Percentiles rank a stretch among this genome's conserved stretches.
Evolutionary conservation across 2,113 vertebrate species (phyloP).

Genomic region (Anoplopoma fimbria): DNA sequence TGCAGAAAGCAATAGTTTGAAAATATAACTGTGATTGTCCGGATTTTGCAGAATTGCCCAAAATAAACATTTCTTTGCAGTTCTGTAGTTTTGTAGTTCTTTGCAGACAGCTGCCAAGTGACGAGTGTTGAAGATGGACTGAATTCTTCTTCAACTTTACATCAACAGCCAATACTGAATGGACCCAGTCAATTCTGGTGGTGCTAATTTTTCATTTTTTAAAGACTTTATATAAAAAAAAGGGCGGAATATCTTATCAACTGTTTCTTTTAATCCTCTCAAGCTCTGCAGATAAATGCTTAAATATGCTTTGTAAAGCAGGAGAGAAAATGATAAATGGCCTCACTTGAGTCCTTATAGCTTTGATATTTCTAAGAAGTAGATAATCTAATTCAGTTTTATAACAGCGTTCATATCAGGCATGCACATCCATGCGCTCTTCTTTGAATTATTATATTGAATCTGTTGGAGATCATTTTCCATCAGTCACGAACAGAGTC

Average conservation of each 20-base stretch:
- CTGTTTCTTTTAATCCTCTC: neutral
- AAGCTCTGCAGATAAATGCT: conserved; percentile 4
- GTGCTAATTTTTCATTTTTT: neutral
- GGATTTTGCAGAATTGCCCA: neutral
- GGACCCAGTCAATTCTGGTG: neutral
- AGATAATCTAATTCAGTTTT: conserved; percentile 47
- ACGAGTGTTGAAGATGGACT: conserved; percentile 20
- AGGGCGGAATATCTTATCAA: neutral
- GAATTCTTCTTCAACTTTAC: conserved; percentile 15
- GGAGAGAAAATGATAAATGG: conserved; percentile 17
- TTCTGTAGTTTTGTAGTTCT: conserved; percentile 1
- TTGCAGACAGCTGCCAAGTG: conserved; percentile 3
- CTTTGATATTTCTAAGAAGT: conserved; percentile 45
- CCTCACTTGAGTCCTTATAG: conserved; percentile 10
- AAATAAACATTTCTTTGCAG: neutral
- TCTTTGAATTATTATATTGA: conserved; percentile 50
- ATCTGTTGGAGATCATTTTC: conserved; percentile 57
- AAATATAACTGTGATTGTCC: neutral
- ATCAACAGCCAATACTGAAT: conserved; percentile 18
- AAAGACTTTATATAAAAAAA: conserved; percentile 16
- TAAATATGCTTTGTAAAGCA: neutral
- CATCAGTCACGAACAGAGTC: conserved; percentile 38
- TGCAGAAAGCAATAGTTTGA: neutral
- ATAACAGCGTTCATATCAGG: conserved; percentile 43
- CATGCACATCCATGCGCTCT: conserved; percentile 29